Conservation (phyloP, 2,888 invertebrate genomes). For the Galeopsomyia nigrocyanea region DNA sequence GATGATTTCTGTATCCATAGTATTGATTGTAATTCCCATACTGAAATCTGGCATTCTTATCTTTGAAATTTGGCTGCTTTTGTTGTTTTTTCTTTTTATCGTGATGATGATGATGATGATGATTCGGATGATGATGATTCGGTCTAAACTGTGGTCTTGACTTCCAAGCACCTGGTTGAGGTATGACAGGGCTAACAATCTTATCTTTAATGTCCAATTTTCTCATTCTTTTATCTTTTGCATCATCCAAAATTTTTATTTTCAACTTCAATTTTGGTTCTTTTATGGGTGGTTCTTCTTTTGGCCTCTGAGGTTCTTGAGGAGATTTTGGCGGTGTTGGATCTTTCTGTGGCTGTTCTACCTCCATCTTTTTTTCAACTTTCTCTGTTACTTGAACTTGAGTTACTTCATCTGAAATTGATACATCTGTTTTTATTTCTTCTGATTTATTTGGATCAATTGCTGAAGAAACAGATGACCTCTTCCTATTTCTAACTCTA, state of each 20-base stretch:
- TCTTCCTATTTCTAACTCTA: constrained; percentile 77
- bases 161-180: constrained; percentile 82
- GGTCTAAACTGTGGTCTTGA: constrained; percentile 45
- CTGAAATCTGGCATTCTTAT: constrained; percentile 85
- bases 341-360: constrained; percentile 33
- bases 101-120: constrained; percentile 17
- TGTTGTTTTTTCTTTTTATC: constrained; percentile 61
- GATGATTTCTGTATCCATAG: constrained; percentile 93
- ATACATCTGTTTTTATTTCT: constrained; percentile 43
- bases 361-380: constrained; percentile 8
- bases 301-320: constrained; percentile 49
- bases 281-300: constrained; percentile 46
- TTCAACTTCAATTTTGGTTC: constrained; percentile 56
- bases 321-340: constrained; percentile 40
- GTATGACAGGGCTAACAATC: constrained; percentile 92
- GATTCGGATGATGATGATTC: constrained; percentile 28
- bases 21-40: constrained; percentile 98
- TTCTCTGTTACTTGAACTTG: constrained; percentile 31
- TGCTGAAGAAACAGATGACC: constrained; percentile 70
- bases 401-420: constrained; percentile 24
- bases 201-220: constrained; percentile 83
- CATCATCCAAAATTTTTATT: constrained; percentile 63
- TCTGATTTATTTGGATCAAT: constrained; percentile 64
- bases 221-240: constrained; percentile 68
- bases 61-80: constrained; percentile 75